phyloP scores from a whole-genome alignment of 2,888 invertebrate species.

The Caenorhabditis sinica region DNA sequence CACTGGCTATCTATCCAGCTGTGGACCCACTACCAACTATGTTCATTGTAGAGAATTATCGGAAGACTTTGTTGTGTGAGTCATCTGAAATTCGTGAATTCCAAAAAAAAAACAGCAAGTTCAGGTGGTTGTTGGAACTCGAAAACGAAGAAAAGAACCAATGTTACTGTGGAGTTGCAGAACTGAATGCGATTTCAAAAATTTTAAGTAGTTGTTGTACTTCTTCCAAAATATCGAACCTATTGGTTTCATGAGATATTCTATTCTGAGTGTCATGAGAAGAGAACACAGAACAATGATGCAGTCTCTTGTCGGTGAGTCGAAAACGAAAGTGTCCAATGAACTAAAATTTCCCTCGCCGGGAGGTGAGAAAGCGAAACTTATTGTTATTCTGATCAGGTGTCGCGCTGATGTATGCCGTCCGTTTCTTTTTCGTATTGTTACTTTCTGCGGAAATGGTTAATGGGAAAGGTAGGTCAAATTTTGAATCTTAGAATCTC shows the following conservation, averaged over 20 bases:
- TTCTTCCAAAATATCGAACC: too few species aligned
- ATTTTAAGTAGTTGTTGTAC: too few species aligned
- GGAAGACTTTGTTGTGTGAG: slow-evolving; percentile 5
- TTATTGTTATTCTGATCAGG: slow-evolving; percentile 22
- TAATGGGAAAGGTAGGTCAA: slow-evolving; percentile 28
- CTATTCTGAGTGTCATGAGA: too few species aligned
- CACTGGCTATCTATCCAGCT: slow-evolving; percentile 31
- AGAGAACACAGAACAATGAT: too few species aligned
- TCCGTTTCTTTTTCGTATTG: slow-evolving; percentile 22
- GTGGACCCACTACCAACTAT: slow-evolving; percentile 47
- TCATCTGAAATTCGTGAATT: not conserved
- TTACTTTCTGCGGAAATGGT: slow-evolving; percentile 21
- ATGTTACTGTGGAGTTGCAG: not conserved
- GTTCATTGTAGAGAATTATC: slow-evolving; percentile 31
- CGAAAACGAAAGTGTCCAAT: slow-evolving; percentile 31
- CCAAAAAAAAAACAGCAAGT: not conserved
- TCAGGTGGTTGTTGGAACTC: too few species aligned
- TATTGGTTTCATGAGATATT: too few species aligned
- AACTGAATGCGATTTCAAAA: too few species aligned
- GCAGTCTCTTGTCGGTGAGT: too few species aligned
- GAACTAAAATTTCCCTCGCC: slow-evolving; percentile 18
- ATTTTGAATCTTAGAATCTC: too few species aligned
- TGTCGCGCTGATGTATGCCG: slow-evolving; percentile 5
- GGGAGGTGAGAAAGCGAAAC: slow-evolving; percentile 16
- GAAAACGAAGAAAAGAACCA: not conserved